Conservation (phyloP, 2,113 vertebrate species). For the Scopus umbretta region DNA sequence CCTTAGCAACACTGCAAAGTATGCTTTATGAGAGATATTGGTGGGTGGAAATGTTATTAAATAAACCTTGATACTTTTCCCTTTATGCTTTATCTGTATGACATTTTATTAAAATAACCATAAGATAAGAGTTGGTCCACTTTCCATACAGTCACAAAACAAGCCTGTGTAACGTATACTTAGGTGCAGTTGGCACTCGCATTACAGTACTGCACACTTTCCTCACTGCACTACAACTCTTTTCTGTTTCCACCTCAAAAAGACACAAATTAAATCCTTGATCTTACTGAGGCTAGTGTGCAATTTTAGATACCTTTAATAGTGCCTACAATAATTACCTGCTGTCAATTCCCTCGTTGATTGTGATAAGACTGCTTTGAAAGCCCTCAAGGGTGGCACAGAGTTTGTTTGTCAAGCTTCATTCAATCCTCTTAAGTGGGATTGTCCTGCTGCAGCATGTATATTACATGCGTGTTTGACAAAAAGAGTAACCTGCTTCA, state of each 20-base stretch:
- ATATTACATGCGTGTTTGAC: not conserved
- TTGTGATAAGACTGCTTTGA: not conserved
- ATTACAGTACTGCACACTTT: not conserved
- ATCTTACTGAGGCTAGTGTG: not conserved
- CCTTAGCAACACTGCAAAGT: not conserved
- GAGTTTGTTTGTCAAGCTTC: rapidly evolving
- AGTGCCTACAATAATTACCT: not conserved
- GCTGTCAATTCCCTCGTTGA: not conserved
- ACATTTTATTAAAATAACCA: not conserved
- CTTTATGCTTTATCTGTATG: not conserved
- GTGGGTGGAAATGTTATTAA: slow-evolving; percentile 18
- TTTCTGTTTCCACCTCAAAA: not conserved
- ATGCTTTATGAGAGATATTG: not conserved
- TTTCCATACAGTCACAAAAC: not conserved
- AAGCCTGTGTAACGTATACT: not conserved
- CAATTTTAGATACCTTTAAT: not conserved
- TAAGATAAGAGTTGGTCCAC: not conserved
- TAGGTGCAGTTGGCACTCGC: not conserved
- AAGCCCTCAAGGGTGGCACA: not conserved
- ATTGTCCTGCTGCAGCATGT: rapidly evolving
- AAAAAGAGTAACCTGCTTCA: not conserved
- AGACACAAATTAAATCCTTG: not conserved
- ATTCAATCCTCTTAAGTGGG: not conserved
- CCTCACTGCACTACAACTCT: not conserved
- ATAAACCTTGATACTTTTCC: not conserved